A percentile compares a stretch with the other conserved stretches of the same genome.
These are phyloP conservation scores for Oreotrochilus melanogaster DNA, from an alignment of 2,113 vertebrate genomes.

Conservation along the genomic window DNA sequence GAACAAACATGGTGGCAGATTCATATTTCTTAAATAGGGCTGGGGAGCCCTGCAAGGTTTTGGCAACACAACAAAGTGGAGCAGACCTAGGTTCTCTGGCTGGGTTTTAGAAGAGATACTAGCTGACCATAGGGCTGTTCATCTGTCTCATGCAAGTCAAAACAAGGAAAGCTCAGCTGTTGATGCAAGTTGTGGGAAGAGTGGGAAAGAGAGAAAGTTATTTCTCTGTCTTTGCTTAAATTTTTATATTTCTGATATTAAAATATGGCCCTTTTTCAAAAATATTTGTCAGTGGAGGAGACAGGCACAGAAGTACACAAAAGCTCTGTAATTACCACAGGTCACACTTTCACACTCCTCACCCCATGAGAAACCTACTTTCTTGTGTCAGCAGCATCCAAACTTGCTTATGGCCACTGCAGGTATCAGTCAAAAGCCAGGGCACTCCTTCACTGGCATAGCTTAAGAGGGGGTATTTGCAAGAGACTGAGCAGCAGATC, in stretches of 20 bases:
- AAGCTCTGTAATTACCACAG: not conserved
- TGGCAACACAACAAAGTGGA: not conserved
- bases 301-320: not conserved
- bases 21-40: not conserved
- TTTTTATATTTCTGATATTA: not conserved
- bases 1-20: not conserved
- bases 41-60: not conserved
- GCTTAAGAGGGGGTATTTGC: not conserved
- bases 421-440: not conserved
- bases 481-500: not conserved
- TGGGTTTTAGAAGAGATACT: not conserved
- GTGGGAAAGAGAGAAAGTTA: not conserved
- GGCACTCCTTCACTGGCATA: not conserved
- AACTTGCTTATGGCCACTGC: accelerated
- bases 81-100: not conserved
- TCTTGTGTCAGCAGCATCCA: not conserved
- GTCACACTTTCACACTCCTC: not conserved
- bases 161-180: not conserved
- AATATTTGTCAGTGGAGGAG: not conserved
- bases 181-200: not conserved
- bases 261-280: not conserved
- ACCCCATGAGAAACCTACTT: not conserved
- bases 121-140: not conserved
- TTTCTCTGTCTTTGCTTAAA: not conserved
- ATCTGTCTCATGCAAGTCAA: not conserved